A percentile compares a stretch with the other conserved stretches of the same genome.
These are phyloP conservation scores for Dasyornis broadbenti DNA, from an alignment of 2,113 vertebrate species.

Conservation along the genomic window DNA sequence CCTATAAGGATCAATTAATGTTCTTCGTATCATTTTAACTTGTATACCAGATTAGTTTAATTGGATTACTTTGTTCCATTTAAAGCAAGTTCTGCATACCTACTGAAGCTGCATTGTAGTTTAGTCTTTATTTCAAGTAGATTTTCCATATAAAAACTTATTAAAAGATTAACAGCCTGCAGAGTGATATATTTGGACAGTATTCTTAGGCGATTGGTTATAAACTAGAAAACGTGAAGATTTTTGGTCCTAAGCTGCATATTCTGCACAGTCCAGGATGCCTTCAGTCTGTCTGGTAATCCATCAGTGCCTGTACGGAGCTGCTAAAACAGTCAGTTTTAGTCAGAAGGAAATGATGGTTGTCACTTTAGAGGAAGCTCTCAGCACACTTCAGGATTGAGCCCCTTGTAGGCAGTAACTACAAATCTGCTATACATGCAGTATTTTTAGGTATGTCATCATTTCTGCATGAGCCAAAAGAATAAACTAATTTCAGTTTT, in stretches of 20 bases:
- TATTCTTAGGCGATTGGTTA: constrained; percentile 30
- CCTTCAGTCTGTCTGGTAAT: background rate
- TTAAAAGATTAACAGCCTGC: constrained; percentile 58
- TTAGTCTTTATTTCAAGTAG: constrained; percentile 43
- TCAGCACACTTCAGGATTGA: background rate
- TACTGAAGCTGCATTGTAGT: constrained; percentile 17
- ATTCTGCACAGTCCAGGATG: background rate
- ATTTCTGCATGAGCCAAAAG: constrained; percentile 65
- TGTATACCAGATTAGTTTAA: constrained; percentile 59
- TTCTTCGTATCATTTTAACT: constrained; percentile 61
- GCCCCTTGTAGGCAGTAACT: background rate
- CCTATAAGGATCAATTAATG: constrained; percentile 51
- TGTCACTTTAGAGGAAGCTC: background rate
- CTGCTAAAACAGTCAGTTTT: background rate
- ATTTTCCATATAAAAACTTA: constrained; percentile 28
- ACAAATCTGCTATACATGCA: constrained; percentile 29
- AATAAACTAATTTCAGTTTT: constrained; percentile 69
- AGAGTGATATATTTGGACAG: constrained; percentile 37
- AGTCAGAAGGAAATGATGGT: background rate
- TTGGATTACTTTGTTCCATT: constrained; percentile 64
- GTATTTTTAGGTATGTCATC: constrained; percentile 65
- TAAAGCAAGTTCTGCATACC: constrained; percentile 21
- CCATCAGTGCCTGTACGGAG: background rate
- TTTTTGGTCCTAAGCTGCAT: background rate
- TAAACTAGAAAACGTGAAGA: background rate